Evolutionary conservation across 2,888 invertebrate species (phyloP), one percentile per base, ranked within the genome.

Genomic region (Heliconius aoede): DNA sequence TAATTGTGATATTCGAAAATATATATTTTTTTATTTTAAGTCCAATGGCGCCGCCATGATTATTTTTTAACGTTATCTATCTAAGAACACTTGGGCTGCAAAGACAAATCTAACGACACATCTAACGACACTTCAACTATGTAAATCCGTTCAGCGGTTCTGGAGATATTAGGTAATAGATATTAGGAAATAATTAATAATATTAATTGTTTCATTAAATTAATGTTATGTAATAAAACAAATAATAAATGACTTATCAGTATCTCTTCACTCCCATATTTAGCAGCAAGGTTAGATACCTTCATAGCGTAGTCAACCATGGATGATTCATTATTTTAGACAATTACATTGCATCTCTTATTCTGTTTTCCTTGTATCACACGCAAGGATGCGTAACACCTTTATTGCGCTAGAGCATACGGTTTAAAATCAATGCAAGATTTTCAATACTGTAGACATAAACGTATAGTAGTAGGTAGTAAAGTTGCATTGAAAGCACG

Each of bases 301-400:
- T 80, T 77, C 82, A 81, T 79, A 84, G 83, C 83, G 81, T 83
- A 80, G 81, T 69, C 72, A 83, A 81, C 77, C 82, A 76, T 67
- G 40, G 82, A 76, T 91, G 90, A 90, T 84, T 90, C 88, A 90
- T 82, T 78, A 80, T 83, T 86, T 92, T 91, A 91, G 86, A 91
- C 91, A 89, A 72, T 51, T 24, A 71, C 77, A 68, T 74, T 74
- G 65, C 60, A 64, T 73, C 65, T 64, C 72, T 21, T 55, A 26
- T 73, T 64, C 28, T 15, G 21, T 73, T 64, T 28, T 30, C 64
- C 40, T 65, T 67, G 40, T 18, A 64, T 18, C 15, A 51, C 15
- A 36, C 24, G 4, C 46, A 11, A n/a, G 18, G 21, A 28, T 28
- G 28, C 18, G 9, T 46, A 7, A 9, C 26, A 21, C 3, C 51